Conservation (phyloP, 2,888 invertebrate genomes). For the Branchipolynoe longqiensis region DNA sequence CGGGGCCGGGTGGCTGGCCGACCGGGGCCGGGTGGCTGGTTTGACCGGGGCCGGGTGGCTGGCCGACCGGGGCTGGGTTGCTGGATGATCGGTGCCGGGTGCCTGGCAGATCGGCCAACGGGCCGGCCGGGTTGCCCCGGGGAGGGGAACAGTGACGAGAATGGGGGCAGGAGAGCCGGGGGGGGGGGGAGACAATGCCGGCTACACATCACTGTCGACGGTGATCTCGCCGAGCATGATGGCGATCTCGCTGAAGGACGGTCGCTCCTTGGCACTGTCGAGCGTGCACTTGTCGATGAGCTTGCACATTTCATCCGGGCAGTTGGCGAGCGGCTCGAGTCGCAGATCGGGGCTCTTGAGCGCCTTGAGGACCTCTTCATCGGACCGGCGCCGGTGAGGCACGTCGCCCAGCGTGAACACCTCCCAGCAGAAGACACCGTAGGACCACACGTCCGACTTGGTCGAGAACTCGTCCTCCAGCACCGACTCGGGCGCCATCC, state of each 20-base stretch:
- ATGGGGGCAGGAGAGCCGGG: too few relatives aligned
- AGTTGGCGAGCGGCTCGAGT: constrained; percentile 74
- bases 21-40: too few relatives aligned
- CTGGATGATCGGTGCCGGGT: too few relatives aligned
- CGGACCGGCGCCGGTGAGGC: constrained; percentile 89
- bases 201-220: constrained; percentile 69
- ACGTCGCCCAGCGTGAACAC: constrained; percentile 90
- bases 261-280: constrained; percentile 80
- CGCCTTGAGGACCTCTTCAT: constrained; percentile 86
- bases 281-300: constrained; percentile 79
- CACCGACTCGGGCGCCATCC: constrained; percentile 93
- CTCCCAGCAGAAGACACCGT: constrained; percentile 94
- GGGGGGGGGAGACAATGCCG: too few relatives aligned
- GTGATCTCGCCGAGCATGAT: constrained; percentile 77
- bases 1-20: too few relatives aligned
- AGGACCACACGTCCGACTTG: constrained; percentile 96
- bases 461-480: constrained; percentile 94
- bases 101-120: too few relatives aligned
- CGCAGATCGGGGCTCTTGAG: constrained; percentile 61
- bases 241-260: constrained; percentile 81
- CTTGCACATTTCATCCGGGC: constrained; percentile 76
- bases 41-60: too few relatives aligned
- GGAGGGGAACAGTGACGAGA: too few relatives aligned
- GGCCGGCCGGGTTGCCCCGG: too few relatives aligned
- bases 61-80: too few relatives aligned